A percentile compares a stretch with the other conserved stretches of the same genome.
Evolutionary conservation across 1,140 invertebrate genomes (phyloP).

Genomic region (Berghia stephanieae): DNA sequence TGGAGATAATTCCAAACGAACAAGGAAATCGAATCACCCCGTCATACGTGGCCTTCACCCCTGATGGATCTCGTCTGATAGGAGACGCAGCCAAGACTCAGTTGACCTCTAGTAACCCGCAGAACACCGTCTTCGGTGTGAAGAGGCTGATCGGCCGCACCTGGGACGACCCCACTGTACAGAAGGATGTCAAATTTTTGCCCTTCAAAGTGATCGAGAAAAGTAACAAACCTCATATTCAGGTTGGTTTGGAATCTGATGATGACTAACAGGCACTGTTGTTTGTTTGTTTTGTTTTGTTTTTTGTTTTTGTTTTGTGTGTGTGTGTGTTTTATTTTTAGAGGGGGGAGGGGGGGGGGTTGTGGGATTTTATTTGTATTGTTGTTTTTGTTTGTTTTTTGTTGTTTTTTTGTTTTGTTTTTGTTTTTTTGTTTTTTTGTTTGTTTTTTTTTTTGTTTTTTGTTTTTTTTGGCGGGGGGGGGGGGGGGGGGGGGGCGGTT

Average conservation of each 20-base stretch:
- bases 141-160: slow-evolving; percentile 95
- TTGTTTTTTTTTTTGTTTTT: too few species aligned
- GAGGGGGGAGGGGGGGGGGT: too few species aligned
- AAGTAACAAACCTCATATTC: slow-evolving; percentile 84
- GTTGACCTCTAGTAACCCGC: slow-evolving; percentile 94
- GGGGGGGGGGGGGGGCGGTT: too few species aligned
- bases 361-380: too few species aligned
- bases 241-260: slow-evolving; percentile 69
- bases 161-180: slow-evolving; percentile 88
- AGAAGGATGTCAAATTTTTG: slow-evolving; percentile 94
- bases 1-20: slow-evolving; percentile 99
- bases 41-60: slow-evolving; percentile 95
- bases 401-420: too few species aligned
- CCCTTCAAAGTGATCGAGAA: slow-evolving; percentile 88
- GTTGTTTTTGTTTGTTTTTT: too few species aligned
- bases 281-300: not conserved
- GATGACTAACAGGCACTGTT: not conserved
- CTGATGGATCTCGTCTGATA: slow-evolving; percentile 94
- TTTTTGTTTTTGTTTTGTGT: too few species aligned
- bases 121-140: slow-evolving; percentile 96
- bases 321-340: too few species aligned
- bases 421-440: too few species aligned
- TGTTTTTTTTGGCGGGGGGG: too few species aligned
- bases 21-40: slow-evolving; percentile 98
- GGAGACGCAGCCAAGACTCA: slow-evolving; percentile 98